Base-by-base conservation (phyloP, 2,888 invertebrate genomes). In the Tetranychus piercei region DNA sequence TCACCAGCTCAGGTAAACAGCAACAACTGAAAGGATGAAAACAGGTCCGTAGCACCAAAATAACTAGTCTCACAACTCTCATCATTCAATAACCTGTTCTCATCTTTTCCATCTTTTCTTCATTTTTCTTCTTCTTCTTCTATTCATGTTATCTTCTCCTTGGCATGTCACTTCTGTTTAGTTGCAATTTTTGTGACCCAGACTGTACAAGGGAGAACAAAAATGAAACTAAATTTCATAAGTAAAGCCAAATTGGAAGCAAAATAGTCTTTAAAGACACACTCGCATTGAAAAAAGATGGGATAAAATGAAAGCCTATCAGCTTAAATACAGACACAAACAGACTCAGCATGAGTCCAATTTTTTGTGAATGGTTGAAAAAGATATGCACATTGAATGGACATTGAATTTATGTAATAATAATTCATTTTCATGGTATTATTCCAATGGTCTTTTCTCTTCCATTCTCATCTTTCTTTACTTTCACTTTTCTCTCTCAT, bases 1-100 rank as follows among this genome's bases (percentile, higher is more conserved):
- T 55, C 55, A n/a, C n/a, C n/a, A n/a, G 9, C 55, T 55, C 55
- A 55, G 55, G 55, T 55, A 55, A 55, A 15, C 55, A 55, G 55
- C 55, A 55, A 55, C 55, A 55, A 55, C 9, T 55, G 55, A 55
- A 55, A 55, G 15, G 15, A 55, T 55, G 55, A 55, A 55, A 55
- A 55, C 55, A 55, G 55, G 55, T 55, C 55, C 22, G n/a, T n/a
- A n/a, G n/a, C n/a, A n/a, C n/a, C n/a, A n/a, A n/a, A 9, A 9
- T 15, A 23, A 69, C 34, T 18, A 69, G 22, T 34, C 34, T 69
- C 69, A 5, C 69, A 69, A 69, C 69, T 69, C 69, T 69, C 67
- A 22, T 67, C 23, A 22, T 67, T n/a, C 69, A 22, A 69, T 69
- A 22, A 23, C 69, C 22, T 34, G 69, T 69, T 22, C 69, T 22